A percentile compares a stretch with the other conserved stretches of the same genome.
phyloP scores from a whole-genome alignment of 64 coral and sea anemone species.

The Montipora cactus region DNA sequence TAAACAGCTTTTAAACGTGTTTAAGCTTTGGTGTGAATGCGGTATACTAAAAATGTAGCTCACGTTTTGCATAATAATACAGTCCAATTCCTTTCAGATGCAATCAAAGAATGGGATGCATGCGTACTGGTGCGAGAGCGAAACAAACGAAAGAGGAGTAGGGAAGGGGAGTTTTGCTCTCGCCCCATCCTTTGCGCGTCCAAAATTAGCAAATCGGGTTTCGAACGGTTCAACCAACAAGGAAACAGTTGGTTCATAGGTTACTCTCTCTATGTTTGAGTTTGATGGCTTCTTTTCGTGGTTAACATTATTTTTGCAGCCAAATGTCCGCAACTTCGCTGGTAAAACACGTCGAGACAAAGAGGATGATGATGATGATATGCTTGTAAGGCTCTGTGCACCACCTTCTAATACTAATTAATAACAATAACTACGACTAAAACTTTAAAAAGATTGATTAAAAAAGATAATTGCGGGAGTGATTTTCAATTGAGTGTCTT shows the following conservation, averaged over 20 bases:
- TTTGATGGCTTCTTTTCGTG: conserved; percentile 10
- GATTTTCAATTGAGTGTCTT: not conserved
- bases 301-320: conserved; percentile 38
- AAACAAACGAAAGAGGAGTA: too few species aligned
- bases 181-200: too few species aligned
- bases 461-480: not conserved
- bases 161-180: too few species aligned
- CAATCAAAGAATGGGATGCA: too few species aligned
- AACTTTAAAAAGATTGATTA: not conserved
- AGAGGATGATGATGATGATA: conserved; percentile 8
- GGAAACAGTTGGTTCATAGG: not conserved
- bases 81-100: too few species aligned
- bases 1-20: too few species aligned
- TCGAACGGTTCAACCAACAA: not conserved
- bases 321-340: conserved; percentile 13
- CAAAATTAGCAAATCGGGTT: too few species aligned
- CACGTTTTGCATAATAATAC: too few species aligned
- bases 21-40: too few species aligned
- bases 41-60: too few species aligned
- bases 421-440: not conserved
- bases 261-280: not conserved
- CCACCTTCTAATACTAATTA: not conserved
- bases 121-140: too few species aligned
- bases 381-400: conserved; percentile 20
- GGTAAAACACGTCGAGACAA: conserved; percentile 29